Conservation (phyloP, 2,797 vertebrate genomes). For the Pelodytes ibericus region DNA sequence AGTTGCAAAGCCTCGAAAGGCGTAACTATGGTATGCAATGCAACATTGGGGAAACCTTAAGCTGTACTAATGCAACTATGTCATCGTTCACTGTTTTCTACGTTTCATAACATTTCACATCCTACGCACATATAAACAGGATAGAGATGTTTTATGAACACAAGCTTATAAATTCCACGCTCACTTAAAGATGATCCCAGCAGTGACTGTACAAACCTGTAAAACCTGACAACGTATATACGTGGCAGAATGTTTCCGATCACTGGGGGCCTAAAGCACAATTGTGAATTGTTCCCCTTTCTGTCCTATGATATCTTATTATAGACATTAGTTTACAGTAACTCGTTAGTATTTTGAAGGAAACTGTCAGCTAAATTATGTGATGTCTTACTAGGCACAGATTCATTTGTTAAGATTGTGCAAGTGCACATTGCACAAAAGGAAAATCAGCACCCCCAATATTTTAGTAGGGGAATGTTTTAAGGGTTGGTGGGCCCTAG, state of each 20-base stretch:
- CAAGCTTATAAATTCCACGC: slow-evolving; percentile 10
- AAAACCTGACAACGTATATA: slow-evolving; percentile 9
- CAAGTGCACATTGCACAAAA: too few species aligned
- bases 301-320: background rate
- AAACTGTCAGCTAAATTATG: background rate
- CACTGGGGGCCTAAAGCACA: background rate
- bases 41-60: too few species aligned
- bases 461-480: too few species aligned
- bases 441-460: too few species aligned
- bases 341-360: background rate
- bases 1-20: too few species aligned
- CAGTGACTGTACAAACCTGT: slow-evolving; percentile 23
- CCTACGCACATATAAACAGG: background rate
- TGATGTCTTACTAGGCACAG: background rate
- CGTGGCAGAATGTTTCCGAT: slow-evolving; percentile 1
- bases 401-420: too few species aligned
- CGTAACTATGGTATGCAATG: too few species aligned
- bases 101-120: background rate
- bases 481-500: too few species aligned
- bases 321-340: background rate
- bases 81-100: background rate
- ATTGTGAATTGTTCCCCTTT: background rate
- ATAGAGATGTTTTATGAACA: background rate
- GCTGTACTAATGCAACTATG: too few species aligned
- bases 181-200: slow-evolving; percentile 1